These are phyloP conservation scores for Eudasyphora cyanicolor DNA, from an alignment of 2,888 invertebrate genomes.

Conservation along the genomic window DNA sequence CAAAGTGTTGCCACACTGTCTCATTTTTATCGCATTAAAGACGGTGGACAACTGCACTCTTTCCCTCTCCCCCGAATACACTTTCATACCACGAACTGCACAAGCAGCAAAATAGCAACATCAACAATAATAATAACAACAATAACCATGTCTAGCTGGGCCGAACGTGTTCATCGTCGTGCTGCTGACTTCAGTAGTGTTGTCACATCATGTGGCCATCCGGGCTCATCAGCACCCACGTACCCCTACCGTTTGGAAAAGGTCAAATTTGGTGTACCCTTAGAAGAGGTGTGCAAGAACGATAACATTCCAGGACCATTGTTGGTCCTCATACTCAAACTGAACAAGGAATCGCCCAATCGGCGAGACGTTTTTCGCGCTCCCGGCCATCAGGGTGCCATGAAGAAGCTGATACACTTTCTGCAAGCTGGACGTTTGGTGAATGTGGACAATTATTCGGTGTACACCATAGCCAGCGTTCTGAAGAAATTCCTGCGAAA, in stretches of 20 bases:
- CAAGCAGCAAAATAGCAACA: no score
- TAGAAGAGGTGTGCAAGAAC: slow-evolving; percentile 96
- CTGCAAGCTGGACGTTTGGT: slow-evolving; percentile 93
- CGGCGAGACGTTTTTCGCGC: slow-evolving; percentile 97
- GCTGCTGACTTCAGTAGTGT: slow-evolving; percentile 94
- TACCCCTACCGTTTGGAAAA: slow-evolving; percentile 93
- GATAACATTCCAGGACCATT: slow-evolving; percentile 96
- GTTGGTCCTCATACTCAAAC: slow-evolving; percentile 93
- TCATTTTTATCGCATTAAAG: not conserved
- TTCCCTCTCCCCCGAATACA: not conserved
- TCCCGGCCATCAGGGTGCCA: slow-evolving; percentile 96
- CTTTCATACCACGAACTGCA: not conserved
- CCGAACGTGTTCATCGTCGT: slow-evolving; percentile 94
- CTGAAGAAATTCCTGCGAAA: slow-evolving; percentile 98
- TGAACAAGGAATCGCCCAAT: slow-evolving; percentile 96
- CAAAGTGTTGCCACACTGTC: slow-evolving; percentile 22
- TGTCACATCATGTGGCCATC: slow-evolving; percentile 94
- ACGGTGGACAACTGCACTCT: not conserved
- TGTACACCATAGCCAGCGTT: slow-evolving; percentile 98
- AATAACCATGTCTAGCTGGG: slow-evolving; percentile 90
- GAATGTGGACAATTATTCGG: slow-evolving; percentile 96
- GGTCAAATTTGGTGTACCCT: slow-evolving; percentile 95
- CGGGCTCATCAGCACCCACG: slow-evolving; percentile 83
- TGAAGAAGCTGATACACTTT: slow-evolving; percentile 96
- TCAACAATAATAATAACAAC: not conserved